These are phyloP conservation scores for Diplodus sargus DNA, from an alignment of 2,797 vertebrate genomes.

Conservation along the genomic window DNA sequence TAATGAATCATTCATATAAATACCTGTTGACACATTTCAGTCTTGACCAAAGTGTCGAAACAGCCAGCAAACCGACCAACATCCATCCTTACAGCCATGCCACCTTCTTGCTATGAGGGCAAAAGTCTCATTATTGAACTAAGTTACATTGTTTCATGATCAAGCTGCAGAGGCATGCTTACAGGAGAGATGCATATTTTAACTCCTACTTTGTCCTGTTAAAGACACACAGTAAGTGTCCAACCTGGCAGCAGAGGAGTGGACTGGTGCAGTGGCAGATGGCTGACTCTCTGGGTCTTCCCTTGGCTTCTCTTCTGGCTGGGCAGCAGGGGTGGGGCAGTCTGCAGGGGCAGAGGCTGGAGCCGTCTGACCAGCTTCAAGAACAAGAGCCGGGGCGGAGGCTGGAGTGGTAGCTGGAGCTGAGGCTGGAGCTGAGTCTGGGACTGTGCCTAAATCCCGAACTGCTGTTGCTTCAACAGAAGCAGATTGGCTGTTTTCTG, in stretches of 20 bases:
- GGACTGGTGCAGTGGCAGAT: slow-evolving; percentile 47
- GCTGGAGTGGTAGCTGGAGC: slow-evolving; percentile 12
- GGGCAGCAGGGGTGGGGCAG: slow-evolving; percentile 12
- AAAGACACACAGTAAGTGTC: slow-evolving; percentile 11
- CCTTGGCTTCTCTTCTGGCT: slow-evolving; percentile 63
- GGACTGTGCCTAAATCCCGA: slow-evolving; percentile 15
- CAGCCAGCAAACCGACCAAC: no score
- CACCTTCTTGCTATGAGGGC: background rate
- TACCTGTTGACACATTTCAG: background rate
- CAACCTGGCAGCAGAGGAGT: slow-evolving; percentile 75
- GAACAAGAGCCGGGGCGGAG: slow-evolving; percentile 12
- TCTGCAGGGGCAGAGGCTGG: slow-evolving; percentile 6
- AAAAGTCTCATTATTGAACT: background rate
- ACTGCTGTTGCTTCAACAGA: slow-evolving; percentile 35
- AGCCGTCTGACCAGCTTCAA: slow-evolving; percentile 24
- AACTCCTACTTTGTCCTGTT: no score
- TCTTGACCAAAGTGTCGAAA: background rate
- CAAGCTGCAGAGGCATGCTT: background rate
- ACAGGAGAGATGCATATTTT: background rate
- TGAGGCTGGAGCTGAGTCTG: slow-evolving; percentile 5
- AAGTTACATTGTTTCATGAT: background rate
- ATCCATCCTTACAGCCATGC: no score
- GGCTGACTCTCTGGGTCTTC: slow-evolving; percentile 59
- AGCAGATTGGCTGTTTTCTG: slow-evolving; percentile 33
- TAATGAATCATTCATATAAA: background rate